phyloP scores from a whole-genome alignment of 2,113 vertebrate genomes.

The Protobothrops flavoviridis region DNA sequence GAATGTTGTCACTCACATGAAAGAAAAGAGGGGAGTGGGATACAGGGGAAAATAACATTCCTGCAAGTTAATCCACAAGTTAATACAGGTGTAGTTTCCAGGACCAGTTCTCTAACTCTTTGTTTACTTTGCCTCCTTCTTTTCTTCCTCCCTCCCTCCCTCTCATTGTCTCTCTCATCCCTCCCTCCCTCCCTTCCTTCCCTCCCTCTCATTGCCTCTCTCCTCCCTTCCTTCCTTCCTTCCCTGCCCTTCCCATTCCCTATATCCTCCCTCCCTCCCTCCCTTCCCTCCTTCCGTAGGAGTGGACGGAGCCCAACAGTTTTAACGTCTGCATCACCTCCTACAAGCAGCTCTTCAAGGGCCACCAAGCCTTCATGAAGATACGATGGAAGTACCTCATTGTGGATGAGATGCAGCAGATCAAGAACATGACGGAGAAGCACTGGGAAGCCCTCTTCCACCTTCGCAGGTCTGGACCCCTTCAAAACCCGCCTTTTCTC shows the following conservation, averaged over 20 bases:
- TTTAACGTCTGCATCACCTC: conserved; percentile 90
- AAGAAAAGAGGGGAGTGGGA: neutral
- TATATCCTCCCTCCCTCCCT: too few relatives aligned
- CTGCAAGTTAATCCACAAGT: neutral
- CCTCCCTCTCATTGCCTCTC: neutral
- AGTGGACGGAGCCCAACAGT: conserved; percentile 84
- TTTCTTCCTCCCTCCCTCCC: too few relatives aligned
- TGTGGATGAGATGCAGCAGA: conserved; percentile 88
- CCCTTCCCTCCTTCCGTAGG: conserved; percentile 55
- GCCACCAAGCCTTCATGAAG: conserved; percentile 82
- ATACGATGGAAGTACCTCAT: conserved; percentile 85
- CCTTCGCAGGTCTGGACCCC: conserved; percentile 76
- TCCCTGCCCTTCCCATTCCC: neutral
- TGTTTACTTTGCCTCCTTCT: neutral
- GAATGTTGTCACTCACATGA: neutral
- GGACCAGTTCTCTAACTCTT: neutral
- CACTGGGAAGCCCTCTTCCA: conserved; percentile 88
- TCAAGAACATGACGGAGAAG: conserved; percentile 87
- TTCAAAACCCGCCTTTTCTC: neutral
- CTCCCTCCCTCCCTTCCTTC: too few relatives aligned
- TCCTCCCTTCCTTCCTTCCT: too few relatives aligned
- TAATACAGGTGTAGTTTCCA: neutral
- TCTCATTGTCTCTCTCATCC: too few relatives aligned
- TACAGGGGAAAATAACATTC: neutral
- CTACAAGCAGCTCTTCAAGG: conserved; percentile 88